A percentile compares a stretch with the other conserved stretches of the same genome.
These are phyloP conservation scores for Parasteatoda tepidariorum DNA, from an alignment of 1,140 invertebrate species.

Conservation along the genomic window DNA sequence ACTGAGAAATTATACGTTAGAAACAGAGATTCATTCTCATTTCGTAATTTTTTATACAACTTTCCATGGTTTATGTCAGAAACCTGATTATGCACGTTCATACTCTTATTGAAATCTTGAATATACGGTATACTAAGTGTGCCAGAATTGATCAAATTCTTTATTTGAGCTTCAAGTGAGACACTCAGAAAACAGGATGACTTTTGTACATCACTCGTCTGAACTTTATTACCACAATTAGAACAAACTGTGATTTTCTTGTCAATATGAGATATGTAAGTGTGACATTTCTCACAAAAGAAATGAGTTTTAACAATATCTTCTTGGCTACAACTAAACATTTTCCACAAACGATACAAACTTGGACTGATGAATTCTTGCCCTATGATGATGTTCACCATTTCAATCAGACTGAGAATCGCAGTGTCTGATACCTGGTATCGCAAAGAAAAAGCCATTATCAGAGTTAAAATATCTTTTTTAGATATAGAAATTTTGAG, in stretches of 20 bases:
- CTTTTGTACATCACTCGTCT: not conserved
- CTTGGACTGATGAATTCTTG: not conserved
- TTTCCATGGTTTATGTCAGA: constrained; percentile 12
- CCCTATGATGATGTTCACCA: not conserved
- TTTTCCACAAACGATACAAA: not conserved
- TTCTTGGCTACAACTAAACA: not conserved
- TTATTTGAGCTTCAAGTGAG: not conserved
- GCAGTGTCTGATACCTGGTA: not conserved
- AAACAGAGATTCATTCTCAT: too few species aligned
- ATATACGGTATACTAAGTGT: not conserved
- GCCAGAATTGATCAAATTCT: not conserved
- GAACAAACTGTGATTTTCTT: not conserved
- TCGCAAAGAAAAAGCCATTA: not conserved
- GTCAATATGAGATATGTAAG: not conserved
- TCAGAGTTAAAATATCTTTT: not conserved
- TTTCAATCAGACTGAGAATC: not conserved
- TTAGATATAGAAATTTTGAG: not conserved
- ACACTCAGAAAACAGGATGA: not conserved
- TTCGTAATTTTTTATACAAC: not conserved
- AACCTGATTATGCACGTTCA: not conserved
- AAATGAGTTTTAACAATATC: constrained; percentile 2
- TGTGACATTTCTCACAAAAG: not conserved
- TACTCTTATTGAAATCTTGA: not conserved
- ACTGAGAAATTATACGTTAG: too few species aligned
- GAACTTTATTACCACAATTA: not conserved